These are phyloP conservation scores for Xestia c-nigrum DNA, from an alignment of 2,888 invertebrate species.

Conservation along the genomic window DNA sequence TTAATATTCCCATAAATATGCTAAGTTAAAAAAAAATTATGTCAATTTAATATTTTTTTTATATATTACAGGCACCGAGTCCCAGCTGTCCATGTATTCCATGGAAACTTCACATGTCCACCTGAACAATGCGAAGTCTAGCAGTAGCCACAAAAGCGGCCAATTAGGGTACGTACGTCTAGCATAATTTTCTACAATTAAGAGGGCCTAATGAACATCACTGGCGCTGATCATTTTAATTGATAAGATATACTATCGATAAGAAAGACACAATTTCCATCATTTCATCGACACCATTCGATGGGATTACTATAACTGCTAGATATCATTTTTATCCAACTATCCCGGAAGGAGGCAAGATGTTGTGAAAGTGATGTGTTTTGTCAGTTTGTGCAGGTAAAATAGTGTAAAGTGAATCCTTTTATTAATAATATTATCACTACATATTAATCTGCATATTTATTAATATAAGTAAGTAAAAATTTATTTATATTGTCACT, in stretches of 20 bases:
- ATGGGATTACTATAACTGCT: background rate
- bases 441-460: background rate
- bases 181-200: background rate
- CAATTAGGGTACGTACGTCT: conserved; percentile 74
- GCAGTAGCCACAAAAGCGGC: conserved; percentile 67
- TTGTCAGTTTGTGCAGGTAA: background rate
- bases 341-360: background rate
- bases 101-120: conserved; percentile 72
- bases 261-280: background rate
- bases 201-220: background rate
- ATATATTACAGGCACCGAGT: conserved; percentile 26
- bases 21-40: background rate
- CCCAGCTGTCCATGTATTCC: conserved; percentile 84
- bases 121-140: conserved; percentile 65
- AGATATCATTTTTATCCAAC: background rate
- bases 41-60: background rate
- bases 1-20: background rate
- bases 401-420: background rate
- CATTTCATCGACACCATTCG: background rate
- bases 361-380: background rate
- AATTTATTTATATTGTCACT: no score
- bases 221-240: background rate
- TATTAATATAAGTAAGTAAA: no score
- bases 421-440: background rate
- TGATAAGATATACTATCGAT: background rate